Conservation (phyloP, 2,797 vertebrate genomes). For the Neoniphon sammara region DNA sequence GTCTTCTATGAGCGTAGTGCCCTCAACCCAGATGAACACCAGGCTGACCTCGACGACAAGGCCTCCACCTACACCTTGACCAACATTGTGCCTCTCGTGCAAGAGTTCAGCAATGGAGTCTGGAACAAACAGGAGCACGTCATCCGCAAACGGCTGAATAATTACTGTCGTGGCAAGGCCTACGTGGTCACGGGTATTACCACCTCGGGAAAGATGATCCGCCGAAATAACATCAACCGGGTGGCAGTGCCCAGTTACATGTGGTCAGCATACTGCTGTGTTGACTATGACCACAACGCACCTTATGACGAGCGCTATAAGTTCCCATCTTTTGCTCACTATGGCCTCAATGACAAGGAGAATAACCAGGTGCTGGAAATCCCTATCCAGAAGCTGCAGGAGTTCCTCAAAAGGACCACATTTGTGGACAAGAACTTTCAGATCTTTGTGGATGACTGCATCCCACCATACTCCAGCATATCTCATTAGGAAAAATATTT, state of each 20-base stretch:
- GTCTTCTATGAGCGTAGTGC: constrained; percentile 73
- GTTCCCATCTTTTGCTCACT: constrained; percentile 78
- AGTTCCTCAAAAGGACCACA: constrained; percentile 75
- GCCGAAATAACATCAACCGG: constrained; percentile 73
- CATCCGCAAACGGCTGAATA: constrained; percentile 79
- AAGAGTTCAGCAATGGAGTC: constrained; percentile 56
- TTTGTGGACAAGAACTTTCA: constrained; percentile 77
- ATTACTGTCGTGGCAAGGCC: constrained; percentile 78
- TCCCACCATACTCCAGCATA: constrained; percentile 24
- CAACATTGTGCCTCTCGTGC: constrained; percentile 76
- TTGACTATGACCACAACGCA: constrained; percentile 75
- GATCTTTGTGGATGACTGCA: constrained; percentile 77
- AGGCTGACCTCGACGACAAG: constrained; percentile 75
- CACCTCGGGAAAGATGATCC: constrained; percentile 78
- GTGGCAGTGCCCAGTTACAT: constrained; percentile 77
- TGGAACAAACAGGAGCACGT: constrained; percentile 71
- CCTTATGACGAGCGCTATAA: constrained; percentile 77
- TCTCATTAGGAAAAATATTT: neutral
- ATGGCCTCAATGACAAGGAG: constrained; percentile 71
- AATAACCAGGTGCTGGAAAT: constrained; percentile 70
- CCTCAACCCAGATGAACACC: constrained; percentile 79
- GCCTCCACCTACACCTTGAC: constrained; percentile 82
- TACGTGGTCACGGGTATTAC: constrained; percentile 78
- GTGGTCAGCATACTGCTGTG: constrained; percentile 83
- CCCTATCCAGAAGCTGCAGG: constrained; percentile 71